Evolutionary conservation across 2,797 vertebrate genomes (phyloP), one percentile per base, ranked within the genome.

Genomic region (Phataginus tricuspis): DNA sequence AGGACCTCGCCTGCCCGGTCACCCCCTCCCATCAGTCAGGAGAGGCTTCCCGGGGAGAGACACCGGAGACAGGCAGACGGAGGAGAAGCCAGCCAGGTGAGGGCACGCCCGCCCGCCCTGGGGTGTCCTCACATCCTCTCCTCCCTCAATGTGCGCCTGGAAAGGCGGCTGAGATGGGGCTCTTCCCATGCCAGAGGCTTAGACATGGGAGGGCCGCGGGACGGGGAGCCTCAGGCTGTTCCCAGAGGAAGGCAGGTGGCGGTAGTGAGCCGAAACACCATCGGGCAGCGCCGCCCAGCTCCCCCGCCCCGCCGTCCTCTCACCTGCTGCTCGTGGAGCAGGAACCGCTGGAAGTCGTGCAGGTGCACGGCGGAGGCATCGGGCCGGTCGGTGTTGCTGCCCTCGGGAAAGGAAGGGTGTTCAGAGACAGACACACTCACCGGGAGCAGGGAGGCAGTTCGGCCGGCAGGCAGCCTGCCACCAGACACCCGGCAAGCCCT

Each of bases 301-400:
- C 23, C n/a, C 9, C 21, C 7, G 16, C 88, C 74, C 42, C 57
- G 49, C 15, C n/a, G 51, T 23, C 6, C 96, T 94, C 98, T 98
- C 97, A 99, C 99, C 99, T 99, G 98, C 97, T 99, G 99, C 66
- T 99, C 99, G 1, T 99, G 99, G 79, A 99, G 64, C 68, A 99
- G 99, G 97, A 99, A 99, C 63, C 99, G 98, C 96, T 99, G 99
- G 96, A 99, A 99, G 98, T 99, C 99, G 13, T 99, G 99, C 82
- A 99, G 99, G 88, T 99, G 98, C 80, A 99, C 98, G 0, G 98
- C 99, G 0, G 99, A 99, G 53, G 99, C 99, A 2, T 99, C 99
- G 0, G 99, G 99, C 92, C 99, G 99, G 97, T 99, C 99, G 31
- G 99, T 99, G 98, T 99, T 99, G 91, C 99, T 99, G 97, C 0